phyloP scores from a whole-genome alignment of 2,888 invertebrate genomes.

The Diarsia brunnea region DNA sequence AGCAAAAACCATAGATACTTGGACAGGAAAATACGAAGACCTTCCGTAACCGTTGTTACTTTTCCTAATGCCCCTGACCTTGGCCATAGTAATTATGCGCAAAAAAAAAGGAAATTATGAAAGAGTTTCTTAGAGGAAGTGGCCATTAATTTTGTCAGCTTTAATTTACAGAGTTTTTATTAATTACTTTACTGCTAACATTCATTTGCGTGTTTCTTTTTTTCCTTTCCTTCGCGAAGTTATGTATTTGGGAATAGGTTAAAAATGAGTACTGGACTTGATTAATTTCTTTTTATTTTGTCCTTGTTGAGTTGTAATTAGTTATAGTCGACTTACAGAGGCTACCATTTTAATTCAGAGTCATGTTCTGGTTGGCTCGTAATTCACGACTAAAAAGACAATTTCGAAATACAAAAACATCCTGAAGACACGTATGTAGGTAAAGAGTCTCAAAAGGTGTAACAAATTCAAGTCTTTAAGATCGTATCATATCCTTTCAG shows the following conservation, averaged over 20 bases:
- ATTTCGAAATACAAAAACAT: neutral
- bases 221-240: conserved; percentile 4
- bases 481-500: conserved; percentile 12
- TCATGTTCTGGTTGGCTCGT: neutral
- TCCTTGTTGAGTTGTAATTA: neutral
- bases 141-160: conserved; percentile 56
- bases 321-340: neutral
- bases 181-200: conserved; percentile 53
- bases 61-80: conserved; percentile 38
- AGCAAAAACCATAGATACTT: conserved; percentile 46
- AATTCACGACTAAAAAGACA: neutral
- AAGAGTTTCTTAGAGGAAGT: conserved; percentile 50
- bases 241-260: conserved; percentile 2
- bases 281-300: conserved; percentile 10
- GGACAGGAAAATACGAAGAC: conserved; percentile 24
- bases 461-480: conserved; percentile 8
- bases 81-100: conserved; percentile 40
- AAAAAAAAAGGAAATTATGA: conserved; percentile 50
- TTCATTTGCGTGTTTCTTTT: conserved; percentile 51
- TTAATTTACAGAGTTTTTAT: conserved; percentile 58
- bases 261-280: neutral
- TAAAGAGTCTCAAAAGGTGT: conserved; percentile 6
- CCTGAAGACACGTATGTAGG: neutral
- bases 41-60: conserved; percentile 15
- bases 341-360: neutral